Conservation (phyloP, 2,797 vertebrate species). For the Uromys caudimaculatus region DNA sequence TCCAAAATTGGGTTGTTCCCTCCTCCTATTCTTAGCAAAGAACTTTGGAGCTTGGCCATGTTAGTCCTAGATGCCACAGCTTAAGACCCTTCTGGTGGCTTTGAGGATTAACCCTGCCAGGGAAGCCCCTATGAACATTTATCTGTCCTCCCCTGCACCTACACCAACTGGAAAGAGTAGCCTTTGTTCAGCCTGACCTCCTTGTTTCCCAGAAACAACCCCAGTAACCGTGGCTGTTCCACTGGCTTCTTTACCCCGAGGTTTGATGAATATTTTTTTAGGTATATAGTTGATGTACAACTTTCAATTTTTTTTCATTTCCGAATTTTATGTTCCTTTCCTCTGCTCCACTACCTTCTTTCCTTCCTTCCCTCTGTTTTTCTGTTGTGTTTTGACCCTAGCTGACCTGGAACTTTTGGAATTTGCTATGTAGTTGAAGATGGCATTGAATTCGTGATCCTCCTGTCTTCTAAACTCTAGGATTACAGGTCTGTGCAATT, state of each 20-base stretch:
- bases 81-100: slow-evolving; percentile 59
- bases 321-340: background rate
- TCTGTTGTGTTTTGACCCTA: background rate
- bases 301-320: slow-evolving; percentile 11
- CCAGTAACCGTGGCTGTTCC: background rate
- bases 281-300: background rate
- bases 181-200: background rate
- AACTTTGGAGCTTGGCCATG: slow-evolving; percentile 58
- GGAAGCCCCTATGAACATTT: slow-evolving; percentile 17
- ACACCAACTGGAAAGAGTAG: background rate
- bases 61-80: slow-evolving; percentile 51
- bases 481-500: background rate
- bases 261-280: background rate
- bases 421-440: background rate
- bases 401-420: background rate
- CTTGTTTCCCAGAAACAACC: slow-evolving; percentile 10
- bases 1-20: slow-evolving; percentile 51
- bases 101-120: slow-evolving; percentile 31
- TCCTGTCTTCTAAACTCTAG: background rate
- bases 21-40: slow-evolving; percentile 76
- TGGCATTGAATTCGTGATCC: background rate
- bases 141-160: background rate
- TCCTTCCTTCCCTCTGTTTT: background rate
- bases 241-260: background rate
- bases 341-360: background rate